phyloP scores from a whole-genome alignment of 2,797 vertebrate genomes.

The Phoeniculus purpureus region DNA sequence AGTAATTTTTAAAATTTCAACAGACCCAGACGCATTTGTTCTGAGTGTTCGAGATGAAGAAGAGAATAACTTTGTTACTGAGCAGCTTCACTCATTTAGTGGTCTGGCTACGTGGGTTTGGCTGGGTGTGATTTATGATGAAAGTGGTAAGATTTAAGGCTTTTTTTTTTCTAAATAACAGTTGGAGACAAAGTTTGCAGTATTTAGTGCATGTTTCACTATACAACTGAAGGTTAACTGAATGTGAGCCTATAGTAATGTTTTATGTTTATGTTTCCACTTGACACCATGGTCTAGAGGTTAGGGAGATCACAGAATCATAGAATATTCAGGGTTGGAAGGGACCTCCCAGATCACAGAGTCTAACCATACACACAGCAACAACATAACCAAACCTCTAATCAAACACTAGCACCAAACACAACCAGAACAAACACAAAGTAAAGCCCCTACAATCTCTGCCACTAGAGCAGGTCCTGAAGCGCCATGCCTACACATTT shows the following conservation, averaged over 20 bases:
- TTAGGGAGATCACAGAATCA: no score
- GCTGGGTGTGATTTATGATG: slow-evolving; percentile 85
- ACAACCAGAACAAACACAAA: no score
- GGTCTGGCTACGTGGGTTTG: slow-evolving; percentile 88
- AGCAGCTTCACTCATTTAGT: slow-evolving; percentile 84
- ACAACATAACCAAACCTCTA: no score
- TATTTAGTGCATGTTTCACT: background rate
- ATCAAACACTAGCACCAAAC: no score
- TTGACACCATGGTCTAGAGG: no score
- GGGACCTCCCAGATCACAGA: no score
- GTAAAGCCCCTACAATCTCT: no score
- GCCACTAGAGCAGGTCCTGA: no score
- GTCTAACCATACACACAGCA: no score
- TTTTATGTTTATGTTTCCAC: background rate
- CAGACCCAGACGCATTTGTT: slow-evolving; percentile 85
- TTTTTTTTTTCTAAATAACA: no score
- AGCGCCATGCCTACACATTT: no score
- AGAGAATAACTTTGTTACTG: slow-evolving; percentile 88
- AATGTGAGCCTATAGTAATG: background rate
- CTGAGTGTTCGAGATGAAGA: slow-evolving; percentile 86
- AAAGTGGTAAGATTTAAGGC: slow-evolving; percentile 75
- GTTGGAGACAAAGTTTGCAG: background rate
- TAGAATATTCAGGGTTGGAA: no score
- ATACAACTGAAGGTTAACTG: background rate
- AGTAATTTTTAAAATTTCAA: slow-evolving; percentile 7